A percentile compares a stretch with the other conserved stretches of the same genome.
Conservation (phyloP, 2,797 vertebrate species). For the Distichodus sexfasciatus region DNA sequence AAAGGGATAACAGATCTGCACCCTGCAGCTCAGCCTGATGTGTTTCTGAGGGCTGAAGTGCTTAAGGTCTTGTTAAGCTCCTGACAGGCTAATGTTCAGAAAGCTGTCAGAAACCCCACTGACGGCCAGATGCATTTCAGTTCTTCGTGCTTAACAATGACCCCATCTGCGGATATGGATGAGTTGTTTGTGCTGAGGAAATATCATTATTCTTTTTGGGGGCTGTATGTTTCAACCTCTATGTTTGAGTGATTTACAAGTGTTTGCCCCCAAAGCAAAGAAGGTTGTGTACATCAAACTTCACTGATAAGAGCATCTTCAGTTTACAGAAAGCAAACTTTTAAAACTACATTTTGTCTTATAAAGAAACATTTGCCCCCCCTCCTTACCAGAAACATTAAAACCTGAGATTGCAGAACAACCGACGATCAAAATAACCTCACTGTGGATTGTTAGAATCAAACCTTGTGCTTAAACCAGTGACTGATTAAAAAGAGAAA, state of each 20-base stretch:
- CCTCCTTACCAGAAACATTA: not conserved
- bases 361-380: not conserved
- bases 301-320: not conserved
- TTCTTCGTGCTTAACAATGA: constrained; percentile 38
- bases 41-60: not conserved
- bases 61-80: not conserved
- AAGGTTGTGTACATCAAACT: too few relatives aligned
- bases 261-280: too few relatives aligned
- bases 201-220: constrained; percentile 4
- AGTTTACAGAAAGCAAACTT: too few relatives aligned
- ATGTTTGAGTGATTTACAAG: too few relatives aligned
- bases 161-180: not conserved
- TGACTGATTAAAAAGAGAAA: not conserved
- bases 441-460: not conserved
- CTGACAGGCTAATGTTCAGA: not conserved
- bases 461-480: not conserved
- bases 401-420: not conserved
- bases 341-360: too few relatives aligned
- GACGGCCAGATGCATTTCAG: constrained; percentile 52
- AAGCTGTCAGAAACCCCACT: constrained; percentile 18
- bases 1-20: not conserved
- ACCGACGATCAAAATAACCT: not conserved
- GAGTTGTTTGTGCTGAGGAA: not conserved
- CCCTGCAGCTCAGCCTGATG: not conserved
- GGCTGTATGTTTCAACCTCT: not conserved